These are phyloP conservation scores for Squalus acanthias DNA, from an alignment of 2,797 vertebrate species.

Conservation along the genomic window DNA sequence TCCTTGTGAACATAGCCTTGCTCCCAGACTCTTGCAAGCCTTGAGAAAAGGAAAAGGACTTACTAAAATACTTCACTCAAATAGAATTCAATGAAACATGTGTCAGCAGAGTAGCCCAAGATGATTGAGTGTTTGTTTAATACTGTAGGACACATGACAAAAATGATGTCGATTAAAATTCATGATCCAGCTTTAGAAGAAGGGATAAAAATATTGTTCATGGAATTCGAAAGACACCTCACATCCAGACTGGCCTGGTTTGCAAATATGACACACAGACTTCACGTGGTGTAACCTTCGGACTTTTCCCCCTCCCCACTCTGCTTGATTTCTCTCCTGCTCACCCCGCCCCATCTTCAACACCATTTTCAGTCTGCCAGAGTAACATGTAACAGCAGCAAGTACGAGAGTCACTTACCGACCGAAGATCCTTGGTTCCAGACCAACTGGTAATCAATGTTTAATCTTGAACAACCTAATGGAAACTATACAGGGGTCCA, in stretches of 20 bases:
- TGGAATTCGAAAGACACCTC: neutral
- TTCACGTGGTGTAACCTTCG: neutral
- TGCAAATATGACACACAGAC: neutral
- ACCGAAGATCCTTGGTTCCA: no score
- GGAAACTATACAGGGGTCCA: no score
- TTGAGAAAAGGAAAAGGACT: neutral
- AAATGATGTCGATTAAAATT: neutral
- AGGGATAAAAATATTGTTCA: neutral
- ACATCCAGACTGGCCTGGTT: neutral
- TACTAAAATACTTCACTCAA: neutral
- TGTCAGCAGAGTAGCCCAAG: neutral
- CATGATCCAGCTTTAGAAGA: neutral
- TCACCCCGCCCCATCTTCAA: neutral
- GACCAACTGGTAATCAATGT: no score
- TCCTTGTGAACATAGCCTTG: neutral
- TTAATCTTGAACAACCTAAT: no score
- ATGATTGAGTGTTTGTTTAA: neutral
- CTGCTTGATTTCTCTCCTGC: no score
- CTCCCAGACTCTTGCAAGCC: neutral
- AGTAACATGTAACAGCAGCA: no score
- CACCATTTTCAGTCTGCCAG: no score
- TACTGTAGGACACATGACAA: neutral
- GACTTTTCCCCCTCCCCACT: neutral
- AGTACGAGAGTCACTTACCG: no score
- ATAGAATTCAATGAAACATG: neutral